These are phyloP conservation scores for Drosophila lacertosa DNA, from an alignment of 1,140 invertebrate genomes.

Conservation along the genomic window DNA sequence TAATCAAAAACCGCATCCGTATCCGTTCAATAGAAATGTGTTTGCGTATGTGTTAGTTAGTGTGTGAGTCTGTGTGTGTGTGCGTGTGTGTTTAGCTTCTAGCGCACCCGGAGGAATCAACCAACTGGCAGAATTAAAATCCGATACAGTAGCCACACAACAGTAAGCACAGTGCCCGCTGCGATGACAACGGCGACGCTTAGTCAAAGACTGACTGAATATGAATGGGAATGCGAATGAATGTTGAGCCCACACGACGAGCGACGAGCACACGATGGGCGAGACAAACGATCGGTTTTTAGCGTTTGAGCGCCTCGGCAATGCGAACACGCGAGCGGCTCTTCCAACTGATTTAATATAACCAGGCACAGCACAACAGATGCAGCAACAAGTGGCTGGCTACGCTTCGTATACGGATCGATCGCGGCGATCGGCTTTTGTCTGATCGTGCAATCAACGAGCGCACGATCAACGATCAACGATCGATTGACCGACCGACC, in stretches of 20 bases:
- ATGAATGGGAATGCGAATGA: conserved; percentile 68
- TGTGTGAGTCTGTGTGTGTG: not conserved
- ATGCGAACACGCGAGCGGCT: conserved; percentile 52
- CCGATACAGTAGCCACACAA: conserved; percentile 21
- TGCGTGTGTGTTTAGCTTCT: conserved; percentile 2
- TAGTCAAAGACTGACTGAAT: conserved; percentile 78
- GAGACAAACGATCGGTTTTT: too few species aligned
- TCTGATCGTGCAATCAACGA: conserved; percentile 41
- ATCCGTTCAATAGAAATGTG: conserved; percentile 50
- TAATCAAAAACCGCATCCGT: conserved; percentile 57
- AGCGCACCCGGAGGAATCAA: conserved; percentile 35
- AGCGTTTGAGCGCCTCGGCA: conserved; percentile 45
- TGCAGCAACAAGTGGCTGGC: conserved; percentile 70
- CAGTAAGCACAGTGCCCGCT: conserved; percentile 47
- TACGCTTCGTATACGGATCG: conserved; percentile 33
- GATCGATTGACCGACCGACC: conserved; percentile 50
- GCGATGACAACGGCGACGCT: conserved; percentile 66
- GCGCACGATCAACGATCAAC: too few species aligned
- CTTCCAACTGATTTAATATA: conserved; percentile 68
- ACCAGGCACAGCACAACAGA: conserved; percentile 48
- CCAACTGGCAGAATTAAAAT: conserved; percentile 16
- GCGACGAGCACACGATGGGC: conserved; percentile 19
- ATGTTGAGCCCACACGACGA: conserved; percentile 62
- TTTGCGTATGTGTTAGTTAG: not conserved
- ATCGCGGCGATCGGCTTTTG: conserved; percentile 27